These are phyloP conservation scores for Prorops nasuta DNA, from an alignment of 1,140 invertebrate genomes.

Conservation along the genomic window DNA sequence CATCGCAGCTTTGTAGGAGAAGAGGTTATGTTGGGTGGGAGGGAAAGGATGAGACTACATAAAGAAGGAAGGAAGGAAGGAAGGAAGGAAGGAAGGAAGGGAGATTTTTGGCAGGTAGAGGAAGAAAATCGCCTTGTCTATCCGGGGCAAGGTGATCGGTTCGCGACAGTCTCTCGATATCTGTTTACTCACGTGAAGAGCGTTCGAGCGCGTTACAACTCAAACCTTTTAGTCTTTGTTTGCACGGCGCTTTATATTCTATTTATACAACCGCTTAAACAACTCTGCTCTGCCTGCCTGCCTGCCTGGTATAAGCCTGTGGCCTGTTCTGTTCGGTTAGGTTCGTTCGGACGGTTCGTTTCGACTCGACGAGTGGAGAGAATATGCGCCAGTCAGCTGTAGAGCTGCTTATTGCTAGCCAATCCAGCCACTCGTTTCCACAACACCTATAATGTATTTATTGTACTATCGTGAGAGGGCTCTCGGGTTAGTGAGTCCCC, in stretches of 20 bases:
- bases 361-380: conserved; percentile 26
- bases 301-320: too few species aligned
- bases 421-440: too few species aligned
- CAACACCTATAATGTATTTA: too few species aligned
- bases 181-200: conserved; percentile 46
- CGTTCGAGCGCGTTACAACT: conserved; percentile 51
- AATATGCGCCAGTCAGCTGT: too few species aligned
- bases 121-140: background rate
- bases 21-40: background rate
- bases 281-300: conserved; percentile 12
- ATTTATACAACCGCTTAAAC: conserved; percentile 55
- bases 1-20: background rate
- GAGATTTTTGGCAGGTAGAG: too few species aligned
- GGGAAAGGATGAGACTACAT: background rate
- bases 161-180: conserved; percentile 35
- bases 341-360: conserved; percentile 31
- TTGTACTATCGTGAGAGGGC: too few species aligned
- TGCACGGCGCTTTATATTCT: conserved; percentile 48
- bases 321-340: too few species aligned
- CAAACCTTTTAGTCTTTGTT: conserved; percentile 55
- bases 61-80: background rate
- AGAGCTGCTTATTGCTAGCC: too few species aligned
- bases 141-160: background rate
- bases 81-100: background rate
- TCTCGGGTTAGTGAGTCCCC: too few species aligned